Base-by-base conservation (phyloP, 2,113 vertebrate genomes). In the Bungarus multicinctus region DNA sequence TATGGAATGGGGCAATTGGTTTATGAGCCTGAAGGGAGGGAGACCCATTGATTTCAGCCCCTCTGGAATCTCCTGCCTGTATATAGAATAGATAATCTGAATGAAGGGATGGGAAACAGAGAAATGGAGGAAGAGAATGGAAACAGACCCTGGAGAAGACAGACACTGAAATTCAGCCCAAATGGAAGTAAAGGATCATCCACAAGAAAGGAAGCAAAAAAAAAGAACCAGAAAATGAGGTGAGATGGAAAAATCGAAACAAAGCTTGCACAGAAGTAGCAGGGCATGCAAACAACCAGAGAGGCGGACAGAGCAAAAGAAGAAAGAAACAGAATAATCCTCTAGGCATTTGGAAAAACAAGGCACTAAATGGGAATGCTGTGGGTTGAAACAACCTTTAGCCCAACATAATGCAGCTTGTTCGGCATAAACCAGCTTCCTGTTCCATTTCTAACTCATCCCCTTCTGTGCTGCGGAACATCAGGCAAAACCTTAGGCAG, bases 81-180 rank as follows among this genome's bases (percentile, higher is more conserved):
- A 97, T 97, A 97, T 97, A 97, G 97, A 97, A 97, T 97, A 97
- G 95, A 96, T 91, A 95, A 94, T 94, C 55, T 2, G 95, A 97
- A 91, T 95, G 94, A 96, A 93, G 34, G 95, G 94, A 95, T 95
- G 94, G 94, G 93, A 95, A 53, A 43, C 10, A 9, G 10, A 93
- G 69, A 69, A 47, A 0, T 22, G 43, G 39, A 95, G 54, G 45
- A 57, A 20, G 8, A 43, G 20, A 7, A 34, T 34, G 53, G 30
- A 55, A 81, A 54, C 5, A 14, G 27, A 58, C 22, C 9, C n/a
- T 27, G 47, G 30, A 47, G 53, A 43, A 22, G 34, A 55, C 4
- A 14, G 52, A 54, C 39, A 47, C 27, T n/a, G 57, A 60, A 57
- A 27, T 30, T 25, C 74, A 86, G n/a, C 54, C 50, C 45, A 5